These are phyloP conservation scores for Smithornis capensis DNA, from an alignment of 2,113 vertebrate species.

Conservation along the genomic window DNA sequence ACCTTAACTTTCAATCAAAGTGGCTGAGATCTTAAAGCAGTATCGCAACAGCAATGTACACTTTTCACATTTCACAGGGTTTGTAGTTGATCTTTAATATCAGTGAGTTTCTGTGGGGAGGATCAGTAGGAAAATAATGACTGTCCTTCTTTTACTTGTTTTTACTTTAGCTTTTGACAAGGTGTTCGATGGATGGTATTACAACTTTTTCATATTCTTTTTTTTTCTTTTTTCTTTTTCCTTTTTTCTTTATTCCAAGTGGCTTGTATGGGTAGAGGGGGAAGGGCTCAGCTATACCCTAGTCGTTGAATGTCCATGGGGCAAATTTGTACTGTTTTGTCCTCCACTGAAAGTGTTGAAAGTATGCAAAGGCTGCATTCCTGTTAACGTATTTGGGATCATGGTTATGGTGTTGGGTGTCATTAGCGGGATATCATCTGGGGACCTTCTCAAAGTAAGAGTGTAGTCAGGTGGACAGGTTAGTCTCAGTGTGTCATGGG, in stretches of 20 bases:
- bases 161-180: slow-evolving; percentile 60
- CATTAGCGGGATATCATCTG: slow-evolving; percentile 92
- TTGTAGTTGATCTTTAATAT: slow-evolving; percentile 63
- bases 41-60: slow-evolving; percentile 74
- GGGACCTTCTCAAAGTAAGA: slow-evolving; percentile 90
- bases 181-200: slow-evolving; percentile 47
- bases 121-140: slow-evolving; percentile 79
- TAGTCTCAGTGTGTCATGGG: slow-evolving; percentile 85
- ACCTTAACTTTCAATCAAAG: slow-evolving; percentile 42
- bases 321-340: slow-evolving; percentile 93
- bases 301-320: slow-evolving; percentile 94
- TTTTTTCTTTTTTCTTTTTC: background rate
- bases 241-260: slow-evolving; percentile 34
- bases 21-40: slow-evolving; percentile 74
- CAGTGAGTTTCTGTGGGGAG: slow-evolving; percentile 66
- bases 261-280: background rate
- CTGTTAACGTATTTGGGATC: slow-evolving; percentile 91
- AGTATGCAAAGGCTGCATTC: slow-evolving; percentile 91
- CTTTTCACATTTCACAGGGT: slow-evolving; percentile 87
- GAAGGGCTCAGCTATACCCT: slow-evolving; percentile 85
- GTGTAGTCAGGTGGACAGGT: slow-evolving; percentile 93
- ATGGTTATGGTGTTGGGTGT: slow-evolving; percentile 93
- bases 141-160: slow-evolving; percentile 58
- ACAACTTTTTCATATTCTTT: background rate
- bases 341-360: slow-evolving; percentile 91